A percentile compares a stretch with the other conserved stretches of the same genome.
phyloP scores from a whole-genome alignment of 2,888 invertebrate genomes.

The Philopedon plagiatum region DNA sequence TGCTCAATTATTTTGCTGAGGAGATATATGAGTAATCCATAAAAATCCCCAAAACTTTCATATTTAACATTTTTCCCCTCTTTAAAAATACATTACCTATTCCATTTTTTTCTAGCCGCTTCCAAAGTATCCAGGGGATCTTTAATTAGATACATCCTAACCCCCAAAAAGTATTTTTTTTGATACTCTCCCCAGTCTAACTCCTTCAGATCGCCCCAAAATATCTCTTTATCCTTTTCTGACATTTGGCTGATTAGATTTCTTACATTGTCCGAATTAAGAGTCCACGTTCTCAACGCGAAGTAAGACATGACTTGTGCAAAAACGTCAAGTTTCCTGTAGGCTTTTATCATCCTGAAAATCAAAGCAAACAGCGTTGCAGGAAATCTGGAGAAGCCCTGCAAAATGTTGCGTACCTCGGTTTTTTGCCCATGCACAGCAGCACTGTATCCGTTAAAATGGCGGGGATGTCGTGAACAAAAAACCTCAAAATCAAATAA shows the following conservation, averaged over 20 bases:
- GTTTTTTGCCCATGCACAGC: constrained; percentile 73
- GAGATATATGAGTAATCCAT: too few species aligned
- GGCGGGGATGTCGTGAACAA: constrained; percentile 79
- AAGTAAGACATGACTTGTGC: constrained; percentile 83
- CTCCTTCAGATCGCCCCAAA: constrained; percentile 81
- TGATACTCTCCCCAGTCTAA: constrained; percentile 84
- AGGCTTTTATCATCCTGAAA: constrained; percentile 77
- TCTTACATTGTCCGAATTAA: constrained; percentile 76
- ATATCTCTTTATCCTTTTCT: constrained; percentile 72
- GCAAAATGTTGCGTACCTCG: constrained; percentile 73
- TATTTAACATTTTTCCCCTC: too few species aligned
- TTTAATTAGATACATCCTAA: constrained; percentile 83
- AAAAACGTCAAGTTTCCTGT: constrained; percentile 85
- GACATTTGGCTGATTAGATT: constrained; percentile 72
- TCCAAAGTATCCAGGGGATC: constrained; percentile 81
- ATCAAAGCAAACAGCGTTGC: background rate
- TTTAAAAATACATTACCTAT: too few species aligned
- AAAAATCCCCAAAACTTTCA: too few species aligned
- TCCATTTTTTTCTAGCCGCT: constrained; percentile 68
- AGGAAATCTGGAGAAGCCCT: too few species aligned
- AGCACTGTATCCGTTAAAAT: constrained; percentile 73
- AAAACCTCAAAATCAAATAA: constrained; percentile 75
- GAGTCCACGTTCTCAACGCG: constrained; percentile 79
- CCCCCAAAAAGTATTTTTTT: constrained; percentile 79
- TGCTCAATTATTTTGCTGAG: too few species aligned